These are phyloP conservation scores for Andrena camellia DNA, from an alignment of 2,888 invertebrate genomes.

Conservation along the genomic window DNA sequence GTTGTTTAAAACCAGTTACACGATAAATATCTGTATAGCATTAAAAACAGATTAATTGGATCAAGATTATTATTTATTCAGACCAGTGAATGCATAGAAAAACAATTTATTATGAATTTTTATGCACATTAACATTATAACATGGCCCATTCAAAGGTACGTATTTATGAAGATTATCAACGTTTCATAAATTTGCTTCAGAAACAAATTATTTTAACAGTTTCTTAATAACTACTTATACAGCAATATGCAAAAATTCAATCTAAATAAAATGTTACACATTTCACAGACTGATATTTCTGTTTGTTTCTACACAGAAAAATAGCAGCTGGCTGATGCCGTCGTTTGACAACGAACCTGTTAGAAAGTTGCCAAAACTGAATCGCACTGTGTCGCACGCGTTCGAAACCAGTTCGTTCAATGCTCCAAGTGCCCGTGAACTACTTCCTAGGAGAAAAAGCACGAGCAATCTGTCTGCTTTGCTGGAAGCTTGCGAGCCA, in stretches of 20 bases:
- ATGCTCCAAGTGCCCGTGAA: background rate
- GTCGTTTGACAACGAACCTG: conserved; percentile 66
- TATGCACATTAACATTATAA: background rate
- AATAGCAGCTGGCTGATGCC: conserved; percentile 69
- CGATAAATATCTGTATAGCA: no score
- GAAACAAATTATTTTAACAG: no score
- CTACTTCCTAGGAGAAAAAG: conserved; percentile 54
- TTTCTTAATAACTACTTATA: no score
- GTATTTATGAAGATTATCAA: background rate
- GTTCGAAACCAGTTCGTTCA: background rate
- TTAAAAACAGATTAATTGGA: no score
- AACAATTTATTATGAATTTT: background rate
- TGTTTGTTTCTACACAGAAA: conserved; percentile 35
- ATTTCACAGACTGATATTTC: background rate
- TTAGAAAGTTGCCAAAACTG: conserved; percentile 16
- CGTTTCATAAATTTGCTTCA: background rate
- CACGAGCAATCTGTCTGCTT: conserved; percentile 69
- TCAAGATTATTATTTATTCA: no score
- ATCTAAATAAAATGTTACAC: background rate
- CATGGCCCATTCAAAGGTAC: conserved; percentile 50
- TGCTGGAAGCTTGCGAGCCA: conserved; percentile 79
- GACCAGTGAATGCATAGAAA: background rate
- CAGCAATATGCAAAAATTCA: background rate
- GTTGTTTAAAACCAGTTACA: no score
- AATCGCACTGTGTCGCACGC: conserved; percentile 38